Conservation (phyloP, 2,113 vertebrate species). For the Poicephalus gulielmi region DNA sequence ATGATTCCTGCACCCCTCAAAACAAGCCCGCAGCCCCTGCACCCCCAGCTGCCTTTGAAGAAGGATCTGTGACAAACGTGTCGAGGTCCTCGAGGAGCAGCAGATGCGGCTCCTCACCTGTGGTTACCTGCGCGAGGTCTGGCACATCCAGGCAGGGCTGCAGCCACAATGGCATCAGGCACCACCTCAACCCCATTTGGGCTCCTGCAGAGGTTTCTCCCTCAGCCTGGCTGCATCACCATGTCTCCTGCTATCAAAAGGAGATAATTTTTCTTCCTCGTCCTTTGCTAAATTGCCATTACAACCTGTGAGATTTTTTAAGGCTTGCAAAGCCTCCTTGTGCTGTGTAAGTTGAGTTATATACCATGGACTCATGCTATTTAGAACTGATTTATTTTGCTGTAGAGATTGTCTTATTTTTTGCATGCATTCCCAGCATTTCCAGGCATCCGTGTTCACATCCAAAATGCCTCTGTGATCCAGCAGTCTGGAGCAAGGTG, state of each 20-base stretch:
- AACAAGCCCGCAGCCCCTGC: not conserved
- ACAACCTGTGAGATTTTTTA: not conserved
- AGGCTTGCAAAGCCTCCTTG: not conserved
- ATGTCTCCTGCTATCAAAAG: not conserved
- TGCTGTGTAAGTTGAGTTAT: not conserved
- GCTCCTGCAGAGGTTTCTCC: not conserved
- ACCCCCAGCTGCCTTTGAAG: not conserved
- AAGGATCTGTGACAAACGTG: accelerated
- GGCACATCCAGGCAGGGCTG: not conserved
- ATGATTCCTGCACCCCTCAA: not conserved
- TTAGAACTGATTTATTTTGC: not conserved
- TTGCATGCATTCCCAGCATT: not conserved
- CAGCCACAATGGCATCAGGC: not conserved
- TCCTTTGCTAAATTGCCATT: not conserved
- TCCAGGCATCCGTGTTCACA: not conserved
- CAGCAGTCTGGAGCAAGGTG: not conserved
- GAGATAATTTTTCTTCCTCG: not conserved
- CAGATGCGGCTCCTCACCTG: accelerated
- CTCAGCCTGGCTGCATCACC: not conserved
- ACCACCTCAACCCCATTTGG: accelerated
- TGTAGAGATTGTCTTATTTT: not conserved
- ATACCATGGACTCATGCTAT: not conserved
- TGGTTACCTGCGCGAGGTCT: not conserved
- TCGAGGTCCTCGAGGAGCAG: accelerated
- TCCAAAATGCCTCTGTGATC: accelerated